phyloP scores from a whole-genome alignment of 1,140 invertebrate species.

The Metopolophium dirhodum region DNA sequence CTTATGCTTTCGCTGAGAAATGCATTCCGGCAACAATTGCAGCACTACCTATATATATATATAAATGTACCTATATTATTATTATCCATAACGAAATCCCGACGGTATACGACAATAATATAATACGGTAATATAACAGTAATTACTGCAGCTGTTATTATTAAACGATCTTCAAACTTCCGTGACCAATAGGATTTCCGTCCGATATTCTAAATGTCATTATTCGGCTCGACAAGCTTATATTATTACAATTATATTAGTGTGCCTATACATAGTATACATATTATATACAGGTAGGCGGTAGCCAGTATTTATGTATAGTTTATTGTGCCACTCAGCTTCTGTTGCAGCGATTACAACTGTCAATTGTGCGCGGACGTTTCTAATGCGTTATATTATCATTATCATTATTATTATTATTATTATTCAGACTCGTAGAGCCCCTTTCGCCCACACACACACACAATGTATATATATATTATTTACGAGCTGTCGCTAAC shows the following conservation, averaged over 20 bases:
- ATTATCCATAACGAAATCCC: conserved; percentile 40
- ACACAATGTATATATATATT: too few species aligned
- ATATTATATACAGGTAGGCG: background rate
- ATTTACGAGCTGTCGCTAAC: background rate
- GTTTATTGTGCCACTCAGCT: background rate
- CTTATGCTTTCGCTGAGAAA: conserved; percentile 11
- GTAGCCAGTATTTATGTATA: background rate
- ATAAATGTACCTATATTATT: background rate
- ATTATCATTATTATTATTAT: background rate
- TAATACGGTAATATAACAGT: background rate
- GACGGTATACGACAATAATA: background rate
- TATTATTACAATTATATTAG: background rate
- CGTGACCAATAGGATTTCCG: conserved; percentile 40
- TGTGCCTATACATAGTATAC: background rate
- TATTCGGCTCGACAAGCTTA: background rate
- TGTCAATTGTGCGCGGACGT: conserved; percentile 11
- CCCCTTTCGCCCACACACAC: background rate
- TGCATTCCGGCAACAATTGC: conserved; percentile 23
- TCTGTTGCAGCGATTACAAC: background rate
- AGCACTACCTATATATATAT: background rate
- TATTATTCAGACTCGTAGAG: background rate
- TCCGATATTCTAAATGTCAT: conserved; percentile 17
- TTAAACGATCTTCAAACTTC: conserved; percentile 39
- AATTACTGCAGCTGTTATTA: conserved; percentile 23
- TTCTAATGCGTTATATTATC: conserved; percentile 20